Evolutionary conservation across 2,797 vertebrate species (phyloP).

Genomic region (Rhyacichthys aspro): DNA sequence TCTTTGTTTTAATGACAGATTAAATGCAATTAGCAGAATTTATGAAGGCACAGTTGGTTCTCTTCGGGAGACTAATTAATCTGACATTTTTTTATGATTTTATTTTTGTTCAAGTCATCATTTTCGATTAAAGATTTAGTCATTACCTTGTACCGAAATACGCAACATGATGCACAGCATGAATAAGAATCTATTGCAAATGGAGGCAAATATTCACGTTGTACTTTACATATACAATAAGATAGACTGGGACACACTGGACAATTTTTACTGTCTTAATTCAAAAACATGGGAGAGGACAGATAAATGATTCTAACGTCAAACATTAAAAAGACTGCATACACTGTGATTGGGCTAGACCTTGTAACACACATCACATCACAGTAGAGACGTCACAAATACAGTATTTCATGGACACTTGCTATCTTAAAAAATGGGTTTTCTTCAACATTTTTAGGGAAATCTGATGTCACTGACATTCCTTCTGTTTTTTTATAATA

Average conservation of each 20-base stretch:
- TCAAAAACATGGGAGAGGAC: too few species aligned
- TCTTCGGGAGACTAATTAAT: slow-evolving; percentile 54
- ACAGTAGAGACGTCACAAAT: too few species aligned
- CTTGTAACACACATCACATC: too few species aligned
- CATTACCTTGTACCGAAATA: slow-evolving; percentile 9
- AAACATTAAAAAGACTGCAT: too few species aligned
- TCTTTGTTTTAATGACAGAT: slow-evolving; percentile 77
- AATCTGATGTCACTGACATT: too few species aligned
- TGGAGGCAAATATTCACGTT: not conserved
- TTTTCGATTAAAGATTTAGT: slow-evolving; percentile 10
- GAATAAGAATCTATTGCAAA: not conserved
- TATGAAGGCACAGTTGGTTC: slow-evolving; percentile 36
- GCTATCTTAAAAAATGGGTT: too few species aligned
- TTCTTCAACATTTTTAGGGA: too few species aligned
- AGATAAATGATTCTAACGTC: too few species aligned
- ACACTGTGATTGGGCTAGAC: too few species aligned
- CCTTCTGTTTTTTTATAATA: too few species aligned
- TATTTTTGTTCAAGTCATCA: slow-evolving; percentile 17
- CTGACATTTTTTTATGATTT: slow-evolving; percentile 21
- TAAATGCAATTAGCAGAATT: slow-evolving; percentile 72
- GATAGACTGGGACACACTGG: not conserved
- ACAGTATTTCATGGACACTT: too few species aligned
- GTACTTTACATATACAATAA: not conserved
- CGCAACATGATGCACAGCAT: not conserved
- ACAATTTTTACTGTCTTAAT: not conserved